phyloP scores from a whole-genome alignment of 2,797 vertebrate genomes.

The Myotis findleyi region DNA sequence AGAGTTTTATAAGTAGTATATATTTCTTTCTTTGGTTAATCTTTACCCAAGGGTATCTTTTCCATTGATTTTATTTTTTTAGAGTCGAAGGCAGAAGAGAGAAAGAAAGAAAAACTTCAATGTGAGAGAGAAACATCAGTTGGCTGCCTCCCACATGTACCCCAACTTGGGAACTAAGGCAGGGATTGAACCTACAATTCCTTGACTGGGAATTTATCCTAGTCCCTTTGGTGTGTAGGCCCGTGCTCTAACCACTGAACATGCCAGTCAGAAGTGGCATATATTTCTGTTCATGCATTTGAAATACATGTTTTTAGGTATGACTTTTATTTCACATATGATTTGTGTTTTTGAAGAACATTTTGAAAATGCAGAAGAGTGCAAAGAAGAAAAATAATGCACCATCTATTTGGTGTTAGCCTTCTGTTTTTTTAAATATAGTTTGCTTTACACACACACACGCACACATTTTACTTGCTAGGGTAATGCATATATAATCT shows the following conservation, averaged over 20 bases:
- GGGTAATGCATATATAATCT: not conserved
- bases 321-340: constrained; percentile 24
- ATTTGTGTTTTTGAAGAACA: constrained; percentile 22
- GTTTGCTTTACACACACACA: not conserved
- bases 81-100: not conserved
- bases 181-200: not conserved
- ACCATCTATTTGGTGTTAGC: not conserved
- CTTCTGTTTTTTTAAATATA: constrained; percentile 32
- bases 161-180: not conserved
- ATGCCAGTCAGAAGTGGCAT: not conserved
- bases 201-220: no score
- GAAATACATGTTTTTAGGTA: constrained; percentile 32
- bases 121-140: not conserved
- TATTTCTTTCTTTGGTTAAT: not conserved
- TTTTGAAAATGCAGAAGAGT: constrained; percentile 47
- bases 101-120: not conserved
- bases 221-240: not conserved
- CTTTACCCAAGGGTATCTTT: not conserved
- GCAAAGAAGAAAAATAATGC: not conserved
- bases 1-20: not conserved
- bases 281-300: constrained; percentile 42
- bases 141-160: not conserved
- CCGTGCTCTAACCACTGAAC: not conserved
- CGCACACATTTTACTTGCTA: not conserved
- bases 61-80: not conserved